Base-by-base conservation (phyloP, 1,140 invertebrate genomes). In the Centruroides sculpturatus region DNA sequence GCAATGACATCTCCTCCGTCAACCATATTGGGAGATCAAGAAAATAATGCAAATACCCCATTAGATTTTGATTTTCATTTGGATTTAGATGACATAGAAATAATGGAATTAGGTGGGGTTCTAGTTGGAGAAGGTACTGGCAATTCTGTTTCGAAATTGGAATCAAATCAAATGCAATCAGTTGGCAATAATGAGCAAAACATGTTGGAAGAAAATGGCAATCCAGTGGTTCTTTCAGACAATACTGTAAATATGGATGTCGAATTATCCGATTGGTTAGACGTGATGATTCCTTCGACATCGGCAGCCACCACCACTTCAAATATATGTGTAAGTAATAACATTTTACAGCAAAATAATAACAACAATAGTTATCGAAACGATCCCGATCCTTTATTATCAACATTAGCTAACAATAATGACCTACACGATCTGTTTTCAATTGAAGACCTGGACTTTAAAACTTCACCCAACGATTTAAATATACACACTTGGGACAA, bases 181-280 rank as follows among this genome's bases (percentile, higher is more conserved):
- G 41, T 6, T 6, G 8, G 8, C 41, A 41, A 41, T 41, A 41
- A 41, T 41, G 5, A 41, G 3, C 41, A 41, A 41, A 41, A 41
- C 8, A 41, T 41, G 8, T 41, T 41, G 3, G 41, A 41, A 41
- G 41, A 41, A 41, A 41, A 41, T 41, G 8, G 41, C 41, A 41
- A 8, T 41, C 8, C 41, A 3, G 41, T 41, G 8, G 8, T 41
- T 41, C 8, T 41, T 6, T 41, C 41, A 41, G 8, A 41, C 8
- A 41, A 48, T 13, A 57, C 58, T 35, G 23, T 54, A 12, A 55
- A 55, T 35, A 64, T 64, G 62, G 62, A 64, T 51, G 55, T 64
- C 8, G 62, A 64, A 12, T 35, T 64, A 12, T 34, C 59, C 5
- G 62, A 64, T 49, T 64, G 62, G 62, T 47, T 64, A 34, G 62